phyloP scores from a whole-genome alignment of 2,797 vertebrate genomes.

The Clangula hyemalis region DNA sequence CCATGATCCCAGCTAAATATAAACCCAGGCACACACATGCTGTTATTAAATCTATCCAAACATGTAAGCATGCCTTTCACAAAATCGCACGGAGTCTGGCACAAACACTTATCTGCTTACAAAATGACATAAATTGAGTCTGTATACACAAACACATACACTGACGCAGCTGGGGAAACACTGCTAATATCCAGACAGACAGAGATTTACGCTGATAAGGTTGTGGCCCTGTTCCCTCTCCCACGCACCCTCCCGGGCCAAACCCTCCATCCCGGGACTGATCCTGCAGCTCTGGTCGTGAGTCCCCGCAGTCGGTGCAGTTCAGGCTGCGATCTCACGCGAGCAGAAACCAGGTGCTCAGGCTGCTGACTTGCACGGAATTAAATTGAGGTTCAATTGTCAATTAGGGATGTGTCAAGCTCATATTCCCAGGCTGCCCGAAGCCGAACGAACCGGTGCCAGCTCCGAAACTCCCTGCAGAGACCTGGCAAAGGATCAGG shows the following conservation, averaged over 20 bases:
- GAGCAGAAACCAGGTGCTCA: neutral
- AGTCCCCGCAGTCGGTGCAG: rapidly evolving
- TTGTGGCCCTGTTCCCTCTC: neutral
- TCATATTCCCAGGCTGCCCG: neutral
- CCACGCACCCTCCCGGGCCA: neutral
- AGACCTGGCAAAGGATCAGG: neutral
- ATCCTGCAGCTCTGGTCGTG: neutral
- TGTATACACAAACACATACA: constrained; percentile 20
- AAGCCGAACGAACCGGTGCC: neutral
- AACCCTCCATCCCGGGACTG: neutral
- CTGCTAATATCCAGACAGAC: neutral
- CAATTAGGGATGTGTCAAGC: neutral
- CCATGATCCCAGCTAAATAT: constrained; percentile 5
- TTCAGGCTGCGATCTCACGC: neutral
- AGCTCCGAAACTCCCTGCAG: neutral
- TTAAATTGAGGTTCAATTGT: neutral
- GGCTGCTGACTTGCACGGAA: neutral
- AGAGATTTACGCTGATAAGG: neutral
- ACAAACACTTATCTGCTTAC: constrained; percentile 18
- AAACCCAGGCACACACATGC: neutral
- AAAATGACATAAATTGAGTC: constrained; percentile 30
- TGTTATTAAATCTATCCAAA: constrained; percentile 52
- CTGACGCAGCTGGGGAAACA: constrained; percentile 25
- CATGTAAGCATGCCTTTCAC: neutral
- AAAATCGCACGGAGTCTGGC: neutral